These are phyloP conservation scores for Neria commutata DNA, from an alignment of 2,888 invertebrate species.

Conservation along the genomic window DNA sequence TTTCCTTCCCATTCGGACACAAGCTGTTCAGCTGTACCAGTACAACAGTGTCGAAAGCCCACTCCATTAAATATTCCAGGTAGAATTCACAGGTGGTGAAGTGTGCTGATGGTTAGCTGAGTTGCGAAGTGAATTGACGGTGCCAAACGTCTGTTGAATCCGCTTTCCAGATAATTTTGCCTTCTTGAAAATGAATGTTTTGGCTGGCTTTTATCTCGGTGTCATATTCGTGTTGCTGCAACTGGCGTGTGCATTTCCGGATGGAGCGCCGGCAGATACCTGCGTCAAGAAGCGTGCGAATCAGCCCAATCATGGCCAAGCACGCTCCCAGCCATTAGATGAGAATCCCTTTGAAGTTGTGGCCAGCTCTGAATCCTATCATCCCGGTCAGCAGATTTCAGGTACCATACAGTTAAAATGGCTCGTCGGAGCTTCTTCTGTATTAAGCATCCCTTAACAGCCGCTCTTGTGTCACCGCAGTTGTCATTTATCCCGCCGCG, in stretches of 20 bases:
- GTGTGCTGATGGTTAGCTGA: no score
- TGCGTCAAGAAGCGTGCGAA: conserved; percentile 79
- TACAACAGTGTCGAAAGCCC: no score
- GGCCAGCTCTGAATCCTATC: conserved; percentile 70
- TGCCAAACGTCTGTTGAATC: no score
- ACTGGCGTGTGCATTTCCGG: conserved; percentile 68
- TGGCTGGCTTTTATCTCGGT: no score
- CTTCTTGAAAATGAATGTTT: conserved; percentile 29
- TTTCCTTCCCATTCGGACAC: conserved; percentile 15
- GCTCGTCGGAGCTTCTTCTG: neutral
- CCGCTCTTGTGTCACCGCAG: conserved; percentile 26
- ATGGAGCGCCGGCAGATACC: conserved; percentile 80
- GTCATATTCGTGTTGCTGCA: conserved; percentile 49
- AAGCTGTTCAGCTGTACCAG: no score
- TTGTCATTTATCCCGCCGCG: conserved; percentile 50
- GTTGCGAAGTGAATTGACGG: no score
- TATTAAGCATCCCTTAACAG: neutral
- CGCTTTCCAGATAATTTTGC: no score
- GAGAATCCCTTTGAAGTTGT: conserved; percentile 72
- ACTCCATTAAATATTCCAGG: no score
- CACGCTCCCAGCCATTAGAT: conserved; percentile 69
- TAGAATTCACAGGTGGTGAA: no score
- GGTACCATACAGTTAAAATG: conserved; percentile 61
- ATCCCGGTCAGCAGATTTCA: conserved; percentile 73
- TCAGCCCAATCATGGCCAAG: conserved; percentile 77